A percentile compares a stretch with the other conserved stretches of the same genome.
These are phyloP conservation scores for Pelagia noctiluca DNA, from an alignment of 30 jellyfish, hydroid and myxozoan genomes.

Conservation along the genomic window DNA sequence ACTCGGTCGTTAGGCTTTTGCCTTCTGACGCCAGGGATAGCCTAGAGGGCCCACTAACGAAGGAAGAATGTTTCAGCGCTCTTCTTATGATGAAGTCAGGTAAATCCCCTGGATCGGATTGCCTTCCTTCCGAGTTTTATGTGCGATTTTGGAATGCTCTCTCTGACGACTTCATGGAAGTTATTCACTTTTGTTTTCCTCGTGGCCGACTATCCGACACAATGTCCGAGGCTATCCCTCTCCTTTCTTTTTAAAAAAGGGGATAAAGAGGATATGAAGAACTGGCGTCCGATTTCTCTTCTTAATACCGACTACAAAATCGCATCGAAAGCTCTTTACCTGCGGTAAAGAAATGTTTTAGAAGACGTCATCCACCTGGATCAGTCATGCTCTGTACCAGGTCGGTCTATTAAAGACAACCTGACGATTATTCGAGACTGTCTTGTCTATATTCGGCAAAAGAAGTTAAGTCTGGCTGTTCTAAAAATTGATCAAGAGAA, in stretches of 20 bases:
- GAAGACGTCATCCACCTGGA: constrained; percentile 7
- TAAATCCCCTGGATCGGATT: constrained; percentile 44
- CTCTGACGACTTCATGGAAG: constrained; percentile 3
- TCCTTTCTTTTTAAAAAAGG: constrained; percentile 4
- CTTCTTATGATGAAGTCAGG: not conserved
- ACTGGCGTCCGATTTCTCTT: no score
- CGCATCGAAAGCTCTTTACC: constrained; percentile 29
- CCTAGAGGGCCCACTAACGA: constrained; percentile 9
- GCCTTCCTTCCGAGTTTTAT: constrained; percentile 21
- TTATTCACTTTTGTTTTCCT: not conserved
- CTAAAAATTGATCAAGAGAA: constrained; percentile 72
- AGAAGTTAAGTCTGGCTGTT: no score
- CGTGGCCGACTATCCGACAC: constrained; percentile 7
- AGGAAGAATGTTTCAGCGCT: constrained; percentile 10
- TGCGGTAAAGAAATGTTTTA: not conserved
- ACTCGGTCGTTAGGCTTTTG: not conserved
- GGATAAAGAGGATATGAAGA: no score
- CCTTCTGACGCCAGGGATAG: not conserved
- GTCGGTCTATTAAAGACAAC: constrained; percentile 54
- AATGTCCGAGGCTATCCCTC: constrained; percentile 29
- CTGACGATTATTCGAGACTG: constrained; percentile 27
- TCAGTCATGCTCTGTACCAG: constrained; percentile 74
- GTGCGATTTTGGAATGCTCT: constrained; percentile 22
- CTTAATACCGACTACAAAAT: constrained; percentile 34
- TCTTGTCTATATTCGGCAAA: not conserved